phyloP scores from a whole-genome alignment of 2,113 vertebrate genomes.

The Caretta caretta region DNA sequence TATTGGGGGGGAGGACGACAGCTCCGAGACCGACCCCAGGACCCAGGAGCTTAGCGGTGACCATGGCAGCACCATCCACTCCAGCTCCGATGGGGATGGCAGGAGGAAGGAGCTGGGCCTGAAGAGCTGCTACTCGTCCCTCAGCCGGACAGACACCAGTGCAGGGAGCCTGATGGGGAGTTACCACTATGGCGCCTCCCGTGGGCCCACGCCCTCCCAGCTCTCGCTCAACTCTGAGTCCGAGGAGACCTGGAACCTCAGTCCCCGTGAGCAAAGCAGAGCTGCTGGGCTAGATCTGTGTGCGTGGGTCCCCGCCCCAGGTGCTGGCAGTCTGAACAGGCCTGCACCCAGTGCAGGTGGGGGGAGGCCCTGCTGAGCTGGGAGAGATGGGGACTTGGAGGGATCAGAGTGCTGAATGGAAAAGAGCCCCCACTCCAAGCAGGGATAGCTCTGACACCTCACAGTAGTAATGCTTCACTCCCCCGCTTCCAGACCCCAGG shows the following conservation, averaged over 20 bases:
- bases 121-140: slow-evolving; percentile 43
- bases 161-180: slow-evolving; percentile 64
- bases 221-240: slow-evolving; percentile 21
- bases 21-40: slow-evolving; percentile 27
- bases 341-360: background rate
- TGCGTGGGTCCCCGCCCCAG: background rate
- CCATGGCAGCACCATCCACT: background rate
- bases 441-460: too few species aligned
- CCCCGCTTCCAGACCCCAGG: too few species aligned
- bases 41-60: slow-evolving; percentile 37
- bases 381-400: background rate
- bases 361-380: accelerated
- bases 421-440: background rate
- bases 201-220: slow-evolving; percentile 31
- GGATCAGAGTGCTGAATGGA: background rate
- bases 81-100: slow-evolving; percentile 14
- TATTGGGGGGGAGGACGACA: slow-evolving; percentile 64
- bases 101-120: slow-evolving; percentile 5
- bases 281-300: background rate
- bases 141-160: slow-evolving; percentile 46
- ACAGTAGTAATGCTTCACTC: background rate
- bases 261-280: slow-evolving; percentile 69
- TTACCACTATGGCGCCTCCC: slow-evolving; percentile 40
- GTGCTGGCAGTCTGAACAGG: background rate
- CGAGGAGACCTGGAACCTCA: slow-evolving; percentile 63